Percentiles rank a stretch among this genome's conserved stretches.
phyloP scores from a whole-genome alignment of 2,797 vertebrate genomes.

The Hypotaenidia okinawae region DNA sequence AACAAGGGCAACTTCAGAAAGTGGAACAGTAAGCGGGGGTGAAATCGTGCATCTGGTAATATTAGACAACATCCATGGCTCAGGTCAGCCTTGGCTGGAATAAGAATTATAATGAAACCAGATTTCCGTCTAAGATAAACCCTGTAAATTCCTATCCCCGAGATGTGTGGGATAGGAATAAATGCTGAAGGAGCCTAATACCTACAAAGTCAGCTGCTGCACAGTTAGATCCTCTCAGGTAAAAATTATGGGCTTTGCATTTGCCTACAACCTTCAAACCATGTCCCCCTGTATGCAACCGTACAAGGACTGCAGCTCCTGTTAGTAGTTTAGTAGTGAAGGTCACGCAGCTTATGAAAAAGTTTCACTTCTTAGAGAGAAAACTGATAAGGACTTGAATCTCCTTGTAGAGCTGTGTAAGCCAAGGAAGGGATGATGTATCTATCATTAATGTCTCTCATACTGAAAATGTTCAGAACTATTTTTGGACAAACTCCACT shows the following conservation, averaged over 20 bases:
- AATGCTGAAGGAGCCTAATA: neutral
- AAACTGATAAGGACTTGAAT: neutral
- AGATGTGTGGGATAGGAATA: neutral
- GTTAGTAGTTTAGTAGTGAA: neutral
- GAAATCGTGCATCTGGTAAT: slow-evolving; percentile 1
- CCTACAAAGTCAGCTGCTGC: neutral
- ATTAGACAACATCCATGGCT: neutral
- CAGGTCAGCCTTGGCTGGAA: neutral
- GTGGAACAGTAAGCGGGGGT: neutral
- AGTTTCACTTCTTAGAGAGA: neutral
- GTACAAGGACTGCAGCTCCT: neutral
- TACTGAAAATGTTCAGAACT: neutral
- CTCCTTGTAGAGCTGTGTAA: neutral
- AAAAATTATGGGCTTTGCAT: neutral
- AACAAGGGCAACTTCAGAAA: neutral
- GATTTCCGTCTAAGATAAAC: neutral
- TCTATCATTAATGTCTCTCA: neutral
- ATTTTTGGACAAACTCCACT: neutral
- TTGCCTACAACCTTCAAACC: neutral
- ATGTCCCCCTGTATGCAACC: neutral
- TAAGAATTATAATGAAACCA: neutral
- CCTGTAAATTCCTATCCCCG: neutral
- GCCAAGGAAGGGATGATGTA: neutral
- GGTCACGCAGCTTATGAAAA: neutral
- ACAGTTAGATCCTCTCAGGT: neutral